A percentile compares a stretch with the other conserved stretches of the same genome.
phyloP scores from a whole-genome alignment of 1,140 invertebrate genomes.

The Gryllus bimaculatus region DNA sequence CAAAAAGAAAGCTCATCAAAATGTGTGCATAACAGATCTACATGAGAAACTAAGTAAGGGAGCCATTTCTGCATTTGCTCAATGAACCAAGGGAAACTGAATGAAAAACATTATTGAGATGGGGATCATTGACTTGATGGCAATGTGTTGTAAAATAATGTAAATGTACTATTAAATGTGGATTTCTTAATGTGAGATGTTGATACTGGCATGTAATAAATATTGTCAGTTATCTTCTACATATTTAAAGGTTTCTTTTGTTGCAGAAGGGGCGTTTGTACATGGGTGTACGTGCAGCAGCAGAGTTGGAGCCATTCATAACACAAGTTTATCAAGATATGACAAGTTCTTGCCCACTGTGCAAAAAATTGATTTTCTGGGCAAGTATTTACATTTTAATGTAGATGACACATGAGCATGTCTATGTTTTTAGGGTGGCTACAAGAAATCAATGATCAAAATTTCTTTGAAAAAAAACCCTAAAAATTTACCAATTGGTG shows the following conservation, averaged over 20 bases:
- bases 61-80: no score
- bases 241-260: background rate
- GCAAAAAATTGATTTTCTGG: background rate
- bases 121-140: no score
- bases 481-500: background rate
- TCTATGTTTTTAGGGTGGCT: background rate
- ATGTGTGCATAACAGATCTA: no score
- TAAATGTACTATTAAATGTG: no score
- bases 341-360: background rate
- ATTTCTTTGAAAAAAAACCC: background rate
- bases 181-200: no score
- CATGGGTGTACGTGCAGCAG: background rate
- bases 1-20: no score
- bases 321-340: background rate
- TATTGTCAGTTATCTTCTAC: no score
- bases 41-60: no score
- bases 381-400: background rate
- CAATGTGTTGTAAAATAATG: no score
- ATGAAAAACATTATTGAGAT: no score
- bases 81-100: no score
- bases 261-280: background rate
- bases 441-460: background rate
- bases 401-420: background rate
- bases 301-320: constrained; percentile 5
- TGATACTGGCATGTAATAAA: no score